phyloP scores from a whole-genome alignment of 2,888 invertebrate genomes.

The Clanis bilineata region DNA sequence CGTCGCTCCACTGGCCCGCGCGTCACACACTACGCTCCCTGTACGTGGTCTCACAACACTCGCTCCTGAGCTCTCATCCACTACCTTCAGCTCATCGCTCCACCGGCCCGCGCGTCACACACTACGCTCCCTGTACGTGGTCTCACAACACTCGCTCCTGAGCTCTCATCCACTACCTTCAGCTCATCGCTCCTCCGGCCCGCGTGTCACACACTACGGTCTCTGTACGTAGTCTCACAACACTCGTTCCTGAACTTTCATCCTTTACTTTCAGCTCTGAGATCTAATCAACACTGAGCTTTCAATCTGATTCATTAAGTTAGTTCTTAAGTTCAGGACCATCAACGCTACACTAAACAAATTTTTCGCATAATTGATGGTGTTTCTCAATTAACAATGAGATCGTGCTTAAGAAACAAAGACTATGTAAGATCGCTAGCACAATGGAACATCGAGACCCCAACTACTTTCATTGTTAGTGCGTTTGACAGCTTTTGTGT shows the following conservation, averaged over 20 bases:
- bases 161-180: not conserved
- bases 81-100: not conserved
- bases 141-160: slow-evolving; percentile 4
- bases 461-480: slow-evolving; percentile 6
- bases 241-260: not conserved
- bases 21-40: not conserved
- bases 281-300: too few species aligned
- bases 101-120: not conserved
- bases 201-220: not conserved
- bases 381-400: slow-evolving; percentile 3
- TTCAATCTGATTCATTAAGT: not conserved
- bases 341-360: not conserved
- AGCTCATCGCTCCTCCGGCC: not conserved
- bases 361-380: slow-evolving; percentile 13
- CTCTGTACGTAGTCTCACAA: not conserved
- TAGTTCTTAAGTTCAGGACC: not conserved
- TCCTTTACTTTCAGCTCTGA: not conserved
- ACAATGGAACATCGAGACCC: slow-evolving; percentile 13
- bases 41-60: not conserved
- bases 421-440: slow-evolving; percentile 12
- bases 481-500: slow-evolving; percentile 15
- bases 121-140: not conserved
- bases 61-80: slow-evolving; percentile 8
- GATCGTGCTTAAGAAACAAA: slow-evolving; percentile 13
- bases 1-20: not conserved